Evolutionary conservation across 2,888 invertebrate genomes (phyloP).

Genomic region (Zaprionus obscuricornis): DNA sequence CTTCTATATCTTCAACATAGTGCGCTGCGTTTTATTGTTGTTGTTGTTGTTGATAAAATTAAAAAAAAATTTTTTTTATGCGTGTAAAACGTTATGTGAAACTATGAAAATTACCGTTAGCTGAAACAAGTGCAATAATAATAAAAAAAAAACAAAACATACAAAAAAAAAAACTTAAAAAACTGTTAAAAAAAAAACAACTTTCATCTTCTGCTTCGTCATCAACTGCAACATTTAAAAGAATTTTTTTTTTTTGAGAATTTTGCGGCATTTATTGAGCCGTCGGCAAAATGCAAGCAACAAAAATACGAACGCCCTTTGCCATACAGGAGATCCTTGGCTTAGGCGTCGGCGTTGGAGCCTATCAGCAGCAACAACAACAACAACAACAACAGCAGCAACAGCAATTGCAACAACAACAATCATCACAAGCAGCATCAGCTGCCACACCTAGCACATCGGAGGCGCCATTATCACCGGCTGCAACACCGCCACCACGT

Average conservation of each 20-base stretch:
- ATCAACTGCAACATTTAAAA: too few species aligned
- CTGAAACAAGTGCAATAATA: too few species aligned
- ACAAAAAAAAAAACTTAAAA: too few species aligned
- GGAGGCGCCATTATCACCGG: constrained; percentile 66
- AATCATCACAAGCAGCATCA: constrained; percentile 49
- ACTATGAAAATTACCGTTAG: too few species aligned
- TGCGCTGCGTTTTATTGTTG: too few species aligned
- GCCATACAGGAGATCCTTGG: constrained; percentile 83
- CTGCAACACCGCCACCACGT: constrained; percentile 62
- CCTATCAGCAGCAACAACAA: constrained; percentile 72
- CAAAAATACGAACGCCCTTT: constrained; percentile 83
- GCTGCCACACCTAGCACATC: constrained; percentile 73
- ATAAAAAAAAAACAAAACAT: too few species aligned
- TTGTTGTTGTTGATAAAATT: too few species aligned
- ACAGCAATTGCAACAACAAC: constrained; percentile 41
- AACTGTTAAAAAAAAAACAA: too few species aligned
- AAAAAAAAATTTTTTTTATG: too few species aligned
- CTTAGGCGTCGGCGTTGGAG: constrained; percentile 80
- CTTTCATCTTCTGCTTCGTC: too few species aligned
- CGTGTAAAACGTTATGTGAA: too few species aligned
- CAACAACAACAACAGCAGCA: constrained; percentile 56
- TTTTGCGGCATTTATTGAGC: constrained; percentile 18
- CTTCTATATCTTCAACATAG: too few species aligned
- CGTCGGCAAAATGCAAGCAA: constrained; percentile 81
- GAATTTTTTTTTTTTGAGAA: neutral